These are phyloP conservation scores for Drosophila grimshawi DNA, from an alignment of 1,140 invertebrate species.

Conservation along the genomic window DNA sequence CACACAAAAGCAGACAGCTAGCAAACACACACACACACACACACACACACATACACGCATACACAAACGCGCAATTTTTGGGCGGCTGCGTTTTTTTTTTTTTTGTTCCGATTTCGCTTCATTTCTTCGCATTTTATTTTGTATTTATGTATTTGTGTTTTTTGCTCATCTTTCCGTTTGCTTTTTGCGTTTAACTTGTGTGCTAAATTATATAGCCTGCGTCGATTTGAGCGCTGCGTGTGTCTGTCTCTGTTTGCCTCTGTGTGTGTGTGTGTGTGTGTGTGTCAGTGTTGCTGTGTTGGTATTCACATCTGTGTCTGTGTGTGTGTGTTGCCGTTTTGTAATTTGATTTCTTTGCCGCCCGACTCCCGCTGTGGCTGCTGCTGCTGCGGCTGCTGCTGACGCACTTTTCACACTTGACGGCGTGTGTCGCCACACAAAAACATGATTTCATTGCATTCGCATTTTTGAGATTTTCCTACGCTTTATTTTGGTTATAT, in stretches of 20 bases:
- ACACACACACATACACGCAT: conserved; percentile 14
- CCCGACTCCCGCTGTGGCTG: conserved; percentile 67
- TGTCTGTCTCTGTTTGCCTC: conserved; percentile 45
- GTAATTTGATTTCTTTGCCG: conserved; percentile 82
- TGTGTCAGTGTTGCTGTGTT: conserved; percentile 13
- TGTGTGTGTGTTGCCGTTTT: conserved; percentile 71
- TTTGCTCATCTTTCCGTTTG: conserved; percentile 39
- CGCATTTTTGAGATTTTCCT: conserved; percentile 37
- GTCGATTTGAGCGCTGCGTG: conserved; percentile 60
- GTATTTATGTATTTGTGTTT: conserved; percentile 27
- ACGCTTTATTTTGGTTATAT: conserved; percentile 39
- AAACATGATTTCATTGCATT: conserved; percentile 19
- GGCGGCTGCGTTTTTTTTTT: conserved; percentile 40
- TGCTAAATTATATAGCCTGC: conserved; percentile 75
- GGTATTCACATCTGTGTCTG: conserved; percentile 41
- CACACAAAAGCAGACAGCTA: not conserved
- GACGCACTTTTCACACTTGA: conserved; percentile 65
- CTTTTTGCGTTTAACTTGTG: conserved; percentile 69
- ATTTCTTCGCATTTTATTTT: conserved; percentile 30
- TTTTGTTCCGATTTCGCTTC: conserved; percentile 36
- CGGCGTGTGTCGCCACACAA: conserved; percentile 8
- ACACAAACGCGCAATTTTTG: conserved; percentile 43
- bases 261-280: conserved; percentile 34
- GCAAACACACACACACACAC: conserved; percentile 15
- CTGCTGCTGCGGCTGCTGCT: conserved; percentile 40